Base-by-base conservation (phyloP, 2,888 invertebrate genomes). In the Stenodera caucasica region DNA sequence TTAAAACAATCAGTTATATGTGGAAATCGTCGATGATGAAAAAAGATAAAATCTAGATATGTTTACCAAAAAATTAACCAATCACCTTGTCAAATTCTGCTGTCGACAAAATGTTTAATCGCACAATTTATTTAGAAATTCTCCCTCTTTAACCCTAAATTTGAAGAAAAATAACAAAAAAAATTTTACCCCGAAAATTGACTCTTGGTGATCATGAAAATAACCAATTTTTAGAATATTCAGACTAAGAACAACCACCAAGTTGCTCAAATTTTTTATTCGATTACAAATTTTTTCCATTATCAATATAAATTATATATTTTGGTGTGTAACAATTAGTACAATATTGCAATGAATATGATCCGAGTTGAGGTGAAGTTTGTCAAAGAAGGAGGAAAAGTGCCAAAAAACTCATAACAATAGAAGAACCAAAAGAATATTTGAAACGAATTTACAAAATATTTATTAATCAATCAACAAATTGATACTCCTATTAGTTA, bases 211-310 rank as follows among this genome's bases (percentile, higher is more conserved):
- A 40, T 55, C 49, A 35, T n/a, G n/a, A n/a, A n/a, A n/a, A n/a
- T n/a, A n/a, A n/a, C n/a, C n/a, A n/a, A n/a, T n/a, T n/a, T n/a
- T n/a, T n/a, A n/a, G n/a, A n/a, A n/a, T n/a, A n/a, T n/a, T n/a
- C n/a, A n/a, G n/a, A n/a, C n/a, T n/a, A n/a, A n/a, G n/a, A n/a
- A 53, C 12, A 18, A 23, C 35, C 56, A 65, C 71, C 72, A 72
- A 69, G 72, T 72, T 72, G 72, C 72, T 72, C 72, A 72, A 65
- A 68, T 71, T 67, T 71, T n/a, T n/a, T n/a, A n/a, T n/a, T n/a
- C n/a, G n/a, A n/a, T n/a, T n/a, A n/a, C n/a, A n/a, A n/a, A n/a
- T n/a, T n/a, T n/a, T n/a, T n/a, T n/a, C n/a, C n/a, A n/a, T n/a
- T n/a, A n/a, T n/a, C n/a, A n/a, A n/a, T n/a, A n/a, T n/a, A n/a